Conservation (phyloP, 2,888 invertebrate genomes). For the Gerosis bhagava region DNA sequence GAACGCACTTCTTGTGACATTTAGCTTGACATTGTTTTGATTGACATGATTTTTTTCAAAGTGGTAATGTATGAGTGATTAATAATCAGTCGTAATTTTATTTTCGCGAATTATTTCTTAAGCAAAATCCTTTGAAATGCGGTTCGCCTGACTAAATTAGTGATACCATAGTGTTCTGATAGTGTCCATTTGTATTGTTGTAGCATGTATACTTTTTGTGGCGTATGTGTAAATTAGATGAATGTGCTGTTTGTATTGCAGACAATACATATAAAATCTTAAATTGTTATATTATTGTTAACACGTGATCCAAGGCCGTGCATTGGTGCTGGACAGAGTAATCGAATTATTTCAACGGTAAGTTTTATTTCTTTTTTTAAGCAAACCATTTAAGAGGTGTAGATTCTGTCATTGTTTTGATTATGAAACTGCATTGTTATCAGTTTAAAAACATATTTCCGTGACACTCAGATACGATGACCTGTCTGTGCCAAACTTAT, state of each 20-base stretch:
- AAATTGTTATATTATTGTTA: constrained; percentile 53
- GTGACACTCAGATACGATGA: constrained; percentile 20
- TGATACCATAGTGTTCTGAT: constrained; percentile 19
- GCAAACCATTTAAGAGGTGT: constrained; percentile 1
- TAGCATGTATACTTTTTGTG: constrained; percentile 13
- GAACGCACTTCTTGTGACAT: too few species aligned
- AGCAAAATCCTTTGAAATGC: constrained; percentile 39
- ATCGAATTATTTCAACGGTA: constrained; percentile 36
- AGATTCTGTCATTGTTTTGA: constrained; percentile 43
- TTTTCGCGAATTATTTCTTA: constrained; percentile 38
- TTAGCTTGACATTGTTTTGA: too few species aligned
- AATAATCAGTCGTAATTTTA: constrained; percentile 63
- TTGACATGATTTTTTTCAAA: constrained; percentile 32
- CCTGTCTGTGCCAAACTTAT: constrained; percentile 14
- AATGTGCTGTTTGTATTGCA: constrained; percentile 14
- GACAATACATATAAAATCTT: constrained; percentile 30
- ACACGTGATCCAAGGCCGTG: constrained; percentile 62
- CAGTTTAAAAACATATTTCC: constrained; percentile 38
- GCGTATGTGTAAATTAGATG: constrained; percentile 4
- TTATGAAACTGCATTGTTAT: constrained; percentile 51
- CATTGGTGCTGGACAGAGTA: constrained; percentile 38
- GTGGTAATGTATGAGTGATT: too few species aligned
- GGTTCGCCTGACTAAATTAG: constrained; percentile 35
- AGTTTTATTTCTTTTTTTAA: constrained; percentile 5
- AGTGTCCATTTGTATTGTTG: constrained; percentile 6